Evolutionary conservation across 2,888 invertebrate species (phyloP), one percentile per base, ranked within the genome.

Genomic region (Himalopsyche tibetana): DNA sequence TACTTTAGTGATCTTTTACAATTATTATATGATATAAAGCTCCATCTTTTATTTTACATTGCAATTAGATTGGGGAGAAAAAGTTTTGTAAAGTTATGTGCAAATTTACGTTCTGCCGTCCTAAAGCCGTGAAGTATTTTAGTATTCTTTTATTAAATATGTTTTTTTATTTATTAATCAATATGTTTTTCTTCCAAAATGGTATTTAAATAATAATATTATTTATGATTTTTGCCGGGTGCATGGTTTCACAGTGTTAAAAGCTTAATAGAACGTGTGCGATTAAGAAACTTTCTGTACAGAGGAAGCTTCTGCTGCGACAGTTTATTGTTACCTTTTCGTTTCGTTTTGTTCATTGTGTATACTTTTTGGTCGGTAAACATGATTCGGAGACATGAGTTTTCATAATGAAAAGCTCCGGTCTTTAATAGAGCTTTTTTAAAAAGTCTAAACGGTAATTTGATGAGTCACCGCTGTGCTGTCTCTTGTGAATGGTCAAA

Each of bases 281-380:
- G 63, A 63, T 63, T 63, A 63, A 28, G 63, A 63, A 63, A 63
- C 63, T 63, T 63, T 63, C 63, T 63, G 63, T 63, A 28, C 28
- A 19, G 63, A 63, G 19, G 63, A 63, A 63, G 28, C 63, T 28
- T 63, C 63, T 28, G 63, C 11, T n/a, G 63, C 15, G 63, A 63
- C 63, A 63, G 63, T 19, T 63, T 63, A 63, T 63, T 63, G 63
- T 63, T 28, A 63, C 28, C 63, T 63, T 63, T 28, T n/a, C 63
- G 63, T 63, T 63, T 19, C 63, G 11, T 63, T 63, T 63, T 28
- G 63, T 63, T 63, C 63, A 63, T 63, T 63, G 63, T 63, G 63
- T 63, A 63, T 15, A 63, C 28, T 63, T 63, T 63, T 63, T 63
- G 63, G n/a, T 63, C 63, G 19, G 63, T 63, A 63, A 63, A 63